phyloP scores from a whole-genome alignment of 2,888 invertebrate species.

The Drosophila austrosaltans region DNA sequence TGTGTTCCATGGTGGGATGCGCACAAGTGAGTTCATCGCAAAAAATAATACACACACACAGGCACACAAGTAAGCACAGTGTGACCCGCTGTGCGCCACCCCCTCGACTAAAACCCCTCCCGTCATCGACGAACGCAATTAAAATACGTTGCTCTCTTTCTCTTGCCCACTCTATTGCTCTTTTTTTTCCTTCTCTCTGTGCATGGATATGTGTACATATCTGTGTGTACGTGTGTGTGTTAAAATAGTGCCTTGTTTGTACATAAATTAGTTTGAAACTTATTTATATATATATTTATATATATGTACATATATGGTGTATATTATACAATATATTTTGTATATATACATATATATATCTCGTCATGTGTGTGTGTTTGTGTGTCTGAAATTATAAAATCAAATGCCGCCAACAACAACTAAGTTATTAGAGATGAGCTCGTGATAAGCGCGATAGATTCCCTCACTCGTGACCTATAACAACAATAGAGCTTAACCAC shows the following conservation, averaged over 20 bases:
- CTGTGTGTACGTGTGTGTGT: conserved; percentile 38
- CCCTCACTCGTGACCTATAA: conserved; percentile 5
- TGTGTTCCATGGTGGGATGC: conserved; percentile 64
- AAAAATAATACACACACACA: conserved; percentile 75
- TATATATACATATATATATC: conserved; percentile 13
- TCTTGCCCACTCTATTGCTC: conserved; percentile 1
- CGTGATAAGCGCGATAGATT: background rate
- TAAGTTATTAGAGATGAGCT: conserved; percentile 9
- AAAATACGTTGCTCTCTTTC: conserved; percentile 50
- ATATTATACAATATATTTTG: conserved; percentile 38
- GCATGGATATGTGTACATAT: conserved; percentile 22
- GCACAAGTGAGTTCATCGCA: conserved; percentile 80
- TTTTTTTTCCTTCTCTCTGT: conserved; percentile 5
- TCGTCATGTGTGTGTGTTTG: conserved; percentile 14
- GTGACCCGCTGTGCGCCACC: conserved; percentile 37
- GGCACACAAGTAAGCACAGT: conserved; percentile 24
- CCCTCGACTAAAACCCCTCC: conserved; percentile 17
- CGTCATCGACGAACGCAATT: conserved; percentile 57
- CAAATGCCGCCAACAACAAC: conserved; percentile 25
- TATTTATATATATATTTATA: conserved; percentile 56
- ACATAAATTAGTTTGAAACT: conserved; percentile 72
- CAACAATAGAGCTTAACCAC: background rate
- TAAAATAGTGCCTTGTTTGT: conserved; percentile 75
- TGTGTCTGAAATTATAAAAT: conserved; percentile 42
- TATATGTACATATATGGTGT: conserved; percentile 18